Conservation (phyloP, 2,888 invertebrate species). For the Liposcelis brunnea region DNA sequence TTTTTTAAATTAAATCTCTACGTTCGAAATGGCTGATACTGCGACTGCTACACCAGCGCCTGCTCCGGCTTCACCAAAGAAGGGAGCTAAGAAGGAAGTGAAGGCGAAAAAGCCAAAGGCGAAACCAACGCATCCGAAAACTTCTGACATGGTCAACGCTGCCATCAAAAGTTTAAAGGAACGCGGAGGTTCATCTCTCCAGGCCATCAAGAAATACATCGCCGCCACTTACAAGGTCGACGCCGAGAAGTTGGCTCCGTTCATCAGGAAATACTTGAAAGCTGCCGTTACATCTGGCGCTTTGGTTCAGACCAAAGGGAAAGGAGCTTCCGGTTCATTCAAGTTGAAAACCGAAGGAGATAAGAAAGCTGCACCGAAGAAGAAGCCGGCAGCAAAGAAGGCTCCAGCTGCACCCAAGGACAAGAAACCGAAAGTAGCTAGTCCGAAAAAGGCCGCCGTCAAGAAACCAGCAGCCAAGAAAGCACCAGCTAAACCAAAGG, state of each 20-base stretch:
- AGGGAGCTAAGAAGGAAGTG: not conserved
- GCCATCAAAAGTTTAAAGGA: conserved; percentile 36
- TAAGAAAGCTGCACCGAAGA: conserved; percentile 9
- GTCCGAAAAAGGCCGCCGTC: conserved; percentile 15
- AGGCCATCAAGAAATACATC: conserved; percentile 46
- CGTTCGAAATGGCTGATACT: too few species aligned
- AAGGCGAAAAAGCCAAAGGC: conserved; percentile 16
- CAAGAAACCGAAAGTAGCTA: conserved; percentile 15
- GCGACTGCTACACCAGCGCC: too few species aligned
- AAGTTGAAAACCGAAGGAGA: conserved; percentile 20
- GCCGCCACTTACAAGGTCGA: conserved; percentile 39
- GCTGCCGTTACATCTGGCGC: conserved; percentile 33
- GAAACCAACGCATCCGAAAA: conserved; percentile 31
- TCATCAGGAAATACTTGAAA: conserved; percentile 41
- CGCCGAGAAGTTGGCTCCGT: conserved; percentile 35
- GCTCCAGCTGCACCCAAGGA: conserved; percentile 11
- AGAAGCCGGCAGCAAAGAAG: not conserved
- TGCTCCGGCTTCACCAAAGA: conserved; percentile 16
- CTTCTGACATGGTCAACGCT: conserved; percentile 36
- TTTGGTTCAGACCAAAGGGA: conserved; percentile 36
- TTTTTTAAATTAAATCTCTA: too few species aligned
- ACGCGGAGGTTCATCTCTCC: conserved; percentile 38
- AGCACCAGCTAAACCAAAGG: conserved; percentile 15
- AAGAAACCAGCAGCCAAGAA: conserved; percentile 16
- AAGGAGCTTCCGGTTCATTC: conserved; percentile 34